Percentiles rank a stretch among this genome's conserved stretches.
These are phyloP conservation scores for Spisula solida DNA, from an alignment of 2,888 invertebrate species.

Conservation along the genomic window DNA sequence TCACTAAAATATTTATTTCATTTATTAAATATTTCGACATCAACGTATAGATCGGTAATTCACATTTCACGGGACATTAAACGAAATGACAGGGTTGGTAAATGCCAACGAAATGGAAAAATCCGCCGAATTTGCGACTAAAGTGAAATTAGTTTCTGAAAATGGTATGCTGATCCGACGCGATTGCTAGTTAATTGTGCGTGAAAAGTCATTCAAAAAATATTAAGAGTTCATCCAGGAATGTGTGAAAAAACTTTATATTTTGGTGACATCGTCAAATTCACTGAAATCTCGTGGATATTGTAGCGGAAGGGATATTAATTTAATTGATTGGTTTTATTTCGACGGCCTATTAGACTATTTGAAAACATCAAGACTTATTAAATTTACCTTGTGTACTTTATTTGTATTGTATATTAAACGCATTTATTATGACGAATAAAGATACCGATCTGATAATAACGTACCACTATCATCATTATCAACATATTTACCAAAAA, in stretches of 20 bases:
- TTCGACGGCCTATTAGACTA: not conserved
- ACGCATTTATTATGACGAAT: too few relatives aligned
- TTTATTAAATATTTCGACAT: constrained; percentile 48
- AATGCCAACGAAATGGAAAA: constrained; percentile 27
- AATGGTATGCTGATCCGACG: constrained; percentile 24
- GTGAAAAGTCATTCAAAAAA: constrained; percentile 38
- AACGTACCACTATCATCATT: too few relatives aligned
- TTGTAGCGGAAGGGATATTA: not conserved
- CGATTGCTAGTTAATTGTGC: constrained; percentile 41
- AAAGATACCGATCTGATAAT: too few relatives aligned
- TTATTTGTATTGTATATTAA: too few relatives aligned
- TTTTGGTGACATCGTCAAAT: constrained; percentile 13
- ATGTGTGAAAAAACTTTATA: constrained; percentile 9
- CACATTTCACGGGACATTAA: constrained; percentile 51
- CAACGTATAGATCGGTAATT: constrained; percentile 32
- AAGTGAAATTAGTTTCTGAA: constrained; percentile 33
- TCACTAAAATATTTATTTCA: constrained; percentile 37
- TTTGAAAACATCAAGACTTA: too few relatives aligned
- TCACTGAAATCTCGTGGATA: not conserved
- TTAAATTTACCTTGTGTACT: too few relatives aligned
- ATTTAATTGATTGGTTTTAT: constrained; percentile 12
- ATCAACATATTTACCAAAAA: too few relatives aligned
- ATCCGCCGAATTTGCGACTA: constrained; percentile 34
- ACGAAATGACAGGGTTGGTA: constrained; percentile 5
- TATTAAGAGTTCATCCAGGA: constrained; percentile 20